Base-by-base conservation (phyloP, 2,888 invertebrate genomes). In the Cheilosia vulpina region DNA sequence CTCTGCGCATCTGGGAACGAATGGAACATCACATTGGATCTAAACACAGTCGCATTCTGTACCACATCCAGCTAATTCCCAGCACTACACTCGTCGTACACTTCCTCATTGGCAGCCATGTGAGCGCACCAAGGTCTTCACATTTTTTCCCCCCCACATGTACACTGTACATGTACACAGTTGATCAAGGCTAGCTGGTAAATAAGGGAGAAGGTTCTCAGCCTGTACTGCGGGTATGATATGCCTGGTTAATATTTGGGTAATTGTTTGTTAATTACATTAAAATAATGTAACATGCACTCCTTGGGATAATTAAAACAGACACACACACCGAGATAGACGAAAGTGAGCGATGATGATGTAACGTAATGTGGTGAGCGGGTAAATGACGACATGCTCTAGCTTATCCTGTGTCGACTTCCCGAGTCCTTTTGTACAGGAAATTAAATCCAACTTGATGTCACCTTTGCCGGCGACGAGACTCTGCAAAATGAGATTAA, bases 181-280 rank as follows among this genome's bases (percentile, higher is more conserved):
- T 34, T 75, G 58, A 66, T 57, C 58, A 57, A 75, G 47, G 38
- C 47, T 47, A 57, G 50, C 38, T n/a, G 57, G 63, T 21, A 15
- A 19, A 72, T 27, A 31, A 27, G 27, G 27, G 34, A n/a, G 52
- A 31, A 9, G 50, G 24, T 47, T 43, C 60, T 60, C 6, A 13
- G 9, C 47, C 55, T 15, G 24, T 43, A 2, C 21, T 2, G 43
- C 45, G 45, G 45, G 19, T 6, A 45, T 66, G 66, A 68, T 55
- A 50, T 71, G 58, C n/a, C 55, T n/a, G 55, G 17, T 45, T 63
- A 53, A 52, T 68, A 82, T 78, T 73, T 43, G 62, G 78, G 78
- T 78, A 83, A 78, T 73, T 83, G 83, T 83, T 78, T 78, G 78
- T 83, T 78, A 83, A 83, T 83, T 73, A 73, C 68, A 68, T 73